Evolutionary conservation across 2,113 vertebrate genomes (phyloP).

Genomic region (Callorhinus ursinus): DNA sequence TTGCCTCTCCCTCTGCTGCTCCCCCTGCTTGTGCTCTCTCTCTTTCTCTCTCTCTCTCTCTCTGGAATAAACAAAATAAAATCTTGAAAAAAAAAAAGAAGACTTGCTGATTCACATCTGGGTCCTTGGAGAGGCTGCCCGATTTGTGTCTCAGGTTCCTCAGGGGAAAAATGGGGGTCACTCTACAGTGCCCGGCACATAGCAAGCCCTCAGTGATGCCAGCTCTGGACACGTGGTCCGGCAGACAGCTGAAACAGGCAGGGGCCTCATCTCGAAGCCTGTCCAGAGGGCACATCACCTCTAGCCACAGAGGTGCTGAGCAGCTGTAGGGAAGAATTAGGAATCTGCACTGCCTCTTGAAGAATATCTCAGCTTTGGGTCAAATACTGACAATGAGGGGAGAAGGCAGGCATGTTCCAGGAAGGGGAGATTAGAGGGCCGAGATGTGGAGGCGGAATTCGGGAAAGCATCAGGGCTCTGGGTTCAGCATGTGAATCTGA

Average conservation of each 20-base stretch:
- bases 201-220: background rate
- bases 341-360: background rate
- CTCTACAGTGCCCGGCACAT: accelerated
- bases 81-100: background rate
- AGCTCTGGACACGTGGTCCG: accelerated
- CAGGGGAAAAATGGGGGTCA: background rate
- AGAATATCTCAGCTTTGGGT: background rate
- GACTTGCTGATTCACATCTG: background rate
- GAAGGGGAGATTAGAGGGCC: background rate
- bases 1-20: background rate
- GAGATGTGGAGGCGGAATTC: accelerated
- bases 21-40: no score
- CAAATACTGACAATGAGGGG: background rate
- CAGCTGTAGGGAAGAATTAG: no score
- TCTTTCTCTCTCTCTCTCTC: background rate
- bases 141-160: background rate
- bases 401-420: no score
- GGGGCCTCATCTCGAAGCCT: background rate
- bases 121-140: background rate
- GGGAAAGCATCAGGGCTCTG: accelerated
- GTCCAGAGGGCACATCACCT: background rate
- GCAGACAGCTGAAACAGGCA: background rate
- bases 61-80: background rate
- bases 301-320: background rate
- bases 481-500: background rate